Percentiles rank a stretch among this genome's conserved stretches.
Conservation (phyloP, 2,797 vertebrate species). For the Austrolebias charrua region DNA sequence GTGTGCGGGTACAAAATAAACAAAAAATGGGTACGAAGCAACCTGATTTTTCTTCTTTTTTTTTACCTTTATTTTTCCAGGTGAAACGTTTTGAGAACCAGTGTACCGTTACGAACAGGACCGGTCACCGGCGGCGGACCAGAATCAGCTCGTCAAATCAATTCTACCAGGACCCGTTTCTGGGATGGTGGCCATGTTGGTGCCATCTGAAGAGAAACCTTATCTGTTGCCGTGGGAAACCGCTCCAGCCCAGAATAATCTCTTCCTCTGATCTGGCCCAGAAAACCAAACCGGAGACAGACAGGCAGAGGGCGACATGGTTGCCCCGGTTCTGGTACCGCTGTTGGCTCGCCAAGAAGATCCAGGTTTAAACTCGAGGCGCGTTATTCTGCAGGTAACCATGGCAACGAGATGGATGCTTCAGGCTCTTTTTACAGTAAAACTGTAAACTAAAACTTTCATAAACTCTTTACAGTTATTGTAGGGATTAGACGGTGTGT, state of each 20-base stretch:
- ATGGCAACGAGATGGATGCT: background rate
- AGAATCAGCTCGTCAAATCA: background rate
- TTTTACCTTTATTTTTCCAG: too few relatives aligned
- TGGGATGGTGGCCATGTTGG: background rate
- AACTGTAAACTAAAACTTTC: too few relatives aligned
- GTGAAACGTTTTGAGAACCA: too few relatives aligned
- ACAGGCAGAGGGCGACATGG: too few relatives aligned
- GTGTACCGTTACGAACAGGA: too few relatives aligned
- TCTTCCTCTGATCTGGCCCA: conserved; percentile 28
- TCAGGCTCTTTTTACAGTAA: too few relatives aligned
- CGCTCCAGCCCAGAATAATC: conserved; percentile 60
- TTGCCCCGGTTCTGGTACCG: background rate
- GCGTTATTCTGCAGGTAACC: background rate
- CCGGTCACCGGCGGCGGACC: too few relatives aligned
- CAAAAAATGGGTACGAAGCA: too few relatives aligned
- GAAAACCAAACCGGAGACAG: too few relatives aligned
- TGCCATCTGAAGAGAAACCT: conserved; percentile 26
- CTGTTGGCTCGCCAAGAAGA: background rate
- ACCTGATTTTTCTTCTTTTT: too few relatives aligned
- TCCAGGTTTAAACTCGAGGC: background rate
- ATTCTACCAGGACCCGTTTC: background rate
- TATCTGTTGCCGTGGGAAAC: conserved; percentile 52
- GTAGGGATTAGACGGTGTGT: background rate
- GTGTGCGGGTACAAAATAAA: too few relatives aligned
- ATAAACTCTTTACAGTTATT: too few relatives aligned